Base-by-base conservation (phyloP, 2,113 vertebrate species). In the Chaetodon auriga region DNA sequence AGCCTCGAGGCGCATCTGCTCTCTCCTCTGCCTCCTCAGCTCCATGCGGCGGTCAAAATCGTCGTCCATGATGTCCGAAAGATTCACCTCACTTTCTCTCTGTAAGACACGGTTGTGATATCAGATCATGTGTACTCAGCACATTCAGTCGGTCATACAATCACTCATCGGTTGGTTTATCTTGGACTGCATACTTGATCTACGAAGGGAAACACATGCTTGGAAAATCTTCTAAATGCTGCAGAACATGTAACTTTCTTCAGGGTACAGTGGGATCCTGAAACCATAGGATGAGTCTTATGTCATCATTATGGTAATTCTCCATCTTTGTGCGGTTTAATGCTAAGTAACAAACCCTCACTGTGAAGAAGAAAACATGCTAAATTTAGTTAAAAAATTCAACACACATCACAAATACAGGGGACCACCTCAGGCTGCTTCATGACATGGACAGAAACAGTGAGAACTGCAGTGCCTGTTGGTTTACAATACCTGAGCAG, bases 31-130 rank as follows among this genome's bases (percentile, higher is more conserved):
- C 93, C 98, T 98, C 93, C 98, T 97, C 78, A 97, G 96, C 63
- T 99, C 98, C 95, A 97, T 96, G 89, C 98, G 98, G 85, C 95
- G 97, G 83, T 99, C 98, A 94, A 99, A 97, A 91, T 99, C 94
- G 16, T 96, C 97, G 51, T 99, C 98, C 98, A 99, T 99, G 92
- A 68, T 93, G 85, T 61, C 81, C 62, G 45, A 71, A 78, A 83
- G 82, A 58, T 84, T 83, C 16, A 80, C 63, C 80, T 86, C 48
- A 64, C 66, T 80, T 87, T 75, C 19, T 74, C 92, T 74, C 93
- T 94, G 82, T 43, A 88, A 92, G 30, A 82, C 38, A 86, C 58
- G 83, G 21, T 68, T 21, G 7, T 1, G 9, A 64, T 21, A 16
- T 62, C 68, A 63, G 38, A 48, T 43, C 15, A 43, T 51, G 49